These are phyloP conservation scores for Hesperia comma DNA, from an alignment of 2,888 invertebrate species.

Conservation along the genomic window DNA sequence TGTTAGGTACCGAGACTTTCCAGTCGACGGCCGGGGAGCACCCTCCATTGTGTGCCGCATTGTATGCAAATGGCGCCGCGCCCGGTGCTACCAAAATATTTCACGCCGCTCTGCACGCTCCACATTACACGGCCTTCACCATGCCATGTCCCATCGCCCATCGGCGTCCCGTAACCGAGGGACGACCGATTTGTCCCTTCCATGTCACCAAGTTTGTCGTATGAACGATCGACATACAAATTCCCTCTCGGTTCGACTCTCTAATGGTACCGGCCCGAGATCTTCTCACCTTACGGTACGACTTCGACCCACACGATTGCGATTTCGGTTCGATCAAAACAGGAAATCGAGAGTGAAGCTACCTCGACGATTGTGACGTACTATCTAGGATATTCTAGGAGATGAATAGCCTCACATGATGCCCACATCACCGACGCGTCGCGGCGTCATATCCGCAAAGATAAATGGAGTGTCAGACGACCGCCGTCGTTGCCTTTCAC, in stretches of 20 bases:
- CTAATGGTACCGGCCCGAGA: constrained; percentile 1
- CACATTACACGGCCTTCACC: constrained; percentile 61
- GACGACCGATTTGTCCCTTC: constrained; percentile 75
- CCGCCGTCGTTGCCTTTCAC: constrained; percentile 63
- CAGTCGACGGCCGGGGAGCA: constrained; percentile 52
- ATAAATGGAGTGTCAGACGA: constrained; percentile 47
- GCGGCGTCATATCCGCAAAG: constrained; percentile 45
- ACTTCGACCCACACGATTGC: not conserved
- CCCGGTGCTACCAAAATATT: constrained; percentile 73
- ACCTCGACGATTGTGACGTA: not conserved
- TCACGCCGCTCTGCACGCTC: constrained; percentile 59
- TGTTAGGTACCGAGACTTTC: constrained; percentile 69
- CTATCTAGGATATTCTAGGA: not conserved
- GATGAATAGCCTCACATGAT: constrained; percentile 14
- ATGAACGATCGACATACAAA: constrained; percentile 45
- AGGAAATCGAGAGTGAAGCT: constrained; percentile 4
- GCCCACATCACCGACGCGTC: constrained; percentile 10
- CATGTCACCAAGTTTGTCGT: constrained; percentile 66
- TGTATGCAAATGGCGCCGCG: constrained; percentile 74
- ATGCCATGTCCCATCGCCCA: constrained; percentile 55
- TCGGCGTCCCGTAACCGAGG: constrained; percentile 58
- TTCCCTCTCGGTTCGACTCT: constrained; percentile 37
- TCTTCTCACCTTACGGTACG: no score
- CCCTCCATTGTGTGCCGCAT: constrained; percentile 69
- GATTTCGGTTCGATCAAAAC: not conserved